Base-by-base conservation (phyloP, 2,113 vertebrate species). In the Oenanthe oenanthe region DNA sequence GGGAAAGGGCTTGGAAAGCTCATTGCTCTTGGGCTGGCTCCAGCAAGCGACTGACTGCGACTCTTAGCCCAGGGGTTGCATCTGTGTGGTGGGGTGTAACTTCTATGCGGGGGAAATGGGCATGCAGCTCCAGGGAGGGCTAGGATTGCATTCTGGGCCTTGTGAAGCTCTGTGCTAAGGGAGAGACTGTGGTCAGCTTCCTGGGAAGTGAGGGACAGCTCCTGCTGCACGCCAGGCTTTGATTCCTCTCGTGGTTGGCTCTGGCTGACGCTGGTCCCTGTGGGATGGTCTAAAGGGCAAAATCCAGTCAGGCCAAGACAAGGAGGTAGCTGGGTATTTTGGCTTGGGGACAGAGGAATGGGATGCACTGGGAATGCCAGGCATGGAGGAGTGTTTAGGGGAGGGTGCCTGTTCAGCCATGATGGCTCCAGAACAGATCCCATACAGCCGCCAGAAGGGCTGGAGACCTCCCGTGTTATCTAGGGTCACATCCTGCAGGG, bases 1-100 rank as follows among this genome's bases (percentile, higher is more conserved):
- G 94, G 42, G 61, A 74, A 89, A 87, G 82, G 72, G 31, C 65
- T 93, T 95, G 89, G 93, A 96, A 93, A 80, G 91, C 91, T 88
- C 50, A 6, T 32, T 84, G 54, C 32, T 78, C 61, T 95, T 67
- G 93, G 65, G 77, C 32, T 0, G 68, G 65, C 68, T 89, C 96
- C 92, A 95, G 95, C 65, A 22, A 56, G 43, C 0, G 1, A 71
- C 85, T 84, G 78, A 43, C 73, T 93, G 68, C 1, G 19, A 70
- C 74, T 92, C 53, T 57, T 10, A 32, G 68, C 43, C n/a, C 5
- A 2, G 28, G 53, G 75, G 53, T 60, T 3, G 4, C 14, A 89
- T 95, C 83, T 81, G 20, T 53, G 11, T 57, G 7, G 93, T 67
- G 75, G 61, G 81, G 29, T 4, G 18, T 6, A 18, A 65, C 57